These are phyloP conservation scores for Sterrhoptilus dennistouni DNA, from an alignment of 2,113 vertebrate genomes.

Conservation along the genomic window DNA sequence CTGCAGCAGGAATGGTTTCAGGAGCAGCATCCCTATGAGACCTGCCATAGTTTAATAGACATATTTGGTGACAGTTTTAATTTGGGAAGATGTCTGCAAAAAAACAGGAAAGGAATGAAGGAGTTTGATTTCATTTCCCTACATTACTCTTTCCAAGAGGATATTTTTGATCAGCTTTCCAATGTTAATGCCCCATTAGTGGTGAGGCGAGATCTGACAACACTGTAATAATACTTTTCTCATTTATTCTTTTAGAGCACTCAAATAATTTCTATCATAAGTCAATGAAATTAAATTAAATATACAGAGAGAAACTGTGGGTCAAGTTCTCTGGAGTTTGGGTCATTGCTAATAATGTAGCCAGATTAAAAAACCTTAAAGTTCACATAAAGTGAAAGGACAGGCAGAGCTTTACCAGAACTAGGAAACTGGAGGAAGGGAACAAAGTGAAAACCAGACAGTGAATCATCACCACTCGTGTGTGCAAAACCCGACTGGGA, in stretches of 20 bases:
- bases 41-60: neutral
- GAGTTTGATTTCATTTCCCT: neutral
- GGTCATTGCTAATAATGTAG: neutral
- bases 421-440: neutral
- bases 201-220: neutral
- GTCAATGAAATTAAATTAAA: neutral
- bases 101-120: neutral
- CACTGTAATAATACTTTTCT: neutral
- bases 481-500: slow-evolving; percentile 64
- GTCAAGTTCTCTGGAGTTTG: neutral
- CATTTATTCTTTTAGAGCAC: neutral
- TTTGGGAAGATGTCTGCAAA: neutral
- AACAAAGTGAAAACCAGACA: slow-evolving; percentile 69
- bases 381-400: neutral
- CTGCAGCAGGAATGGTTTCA: rapidly evolving
- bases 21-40: neutral
- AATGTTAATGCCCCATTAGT: neutral
- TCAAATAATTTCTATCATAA: neutral
- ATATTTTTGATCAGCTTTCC: neutral
- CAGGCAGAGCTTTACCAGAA: neutral
- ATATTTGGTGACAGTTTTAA: neutral
- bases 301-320: neutral
- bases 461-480: slow-evolving; percentile 64
- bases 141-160: neutral
- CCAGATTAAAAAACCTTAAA: neutral